phyloP scores from a whole-genome alignment of 2,888 invertebrate species.

The Sylvicola cinctus region DNA sequence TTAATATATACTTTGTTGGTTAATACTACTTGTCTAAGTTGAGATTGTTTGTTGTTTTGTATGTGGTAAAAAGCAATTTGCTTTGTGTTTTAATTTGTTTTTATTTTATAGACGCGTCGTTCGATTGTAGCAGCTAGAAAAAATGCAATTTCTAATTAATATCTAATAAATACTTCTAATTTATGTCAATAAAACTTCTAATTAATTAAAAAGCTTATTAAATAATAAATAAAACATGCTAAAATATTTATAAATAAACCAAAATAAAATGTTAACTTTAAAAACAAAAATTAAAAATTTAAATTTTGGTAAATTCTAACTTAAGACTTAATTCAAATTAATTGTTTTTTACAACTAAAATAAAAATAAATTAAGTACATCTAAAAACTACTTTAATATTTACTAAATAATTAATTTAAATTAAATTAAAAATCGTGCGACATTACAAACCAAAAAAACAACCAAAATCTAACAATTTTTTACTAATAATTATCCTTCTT shows the following conservation, averaged over 20 bases:
- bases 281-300: background rate
- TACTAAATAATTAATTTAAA: too few relatives aligned
- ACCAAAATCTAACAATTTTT: slow-evolving; percentile 1
- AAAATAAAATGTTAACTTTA: background rate
- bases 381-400: too few relatives aligned
- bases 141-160: slow-evolving; percentile 7
- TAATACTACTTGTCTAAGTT: too few relatives aligned
- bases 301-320: too few relatives aligned
- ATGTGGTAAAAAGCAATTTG: too few relatives aligned
- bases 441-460: slow-evolving; percentile 1
- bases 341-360: too few relatives aligned
- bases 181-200: slow-evolving; percentile 2
- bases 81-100: slow-evolving; percentile 2
- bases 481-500: slow-evolving; percentile 16
- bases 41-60: too few relatives aligned
- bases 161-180: slow-evolving; percentile 6
- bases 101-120: slow-evolving; percentile 48
- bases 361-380: too few relatives aligned
- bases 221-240: background rate
- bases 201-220: background rate
- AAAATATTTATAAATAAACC: background rate
- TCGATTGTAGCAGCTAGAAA: slow-evolving; percentile 62
- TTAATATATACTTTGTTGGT: too few relatives aligned
- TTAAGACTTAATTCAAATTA: too few relatives aligned
- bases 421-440: too few relatives aligned